These are phyloP conservation scores for Crepidodera aurea DNA, from an alignment of 2,888 invertebrate genomes.

Conservation along the genomic window DNA sequence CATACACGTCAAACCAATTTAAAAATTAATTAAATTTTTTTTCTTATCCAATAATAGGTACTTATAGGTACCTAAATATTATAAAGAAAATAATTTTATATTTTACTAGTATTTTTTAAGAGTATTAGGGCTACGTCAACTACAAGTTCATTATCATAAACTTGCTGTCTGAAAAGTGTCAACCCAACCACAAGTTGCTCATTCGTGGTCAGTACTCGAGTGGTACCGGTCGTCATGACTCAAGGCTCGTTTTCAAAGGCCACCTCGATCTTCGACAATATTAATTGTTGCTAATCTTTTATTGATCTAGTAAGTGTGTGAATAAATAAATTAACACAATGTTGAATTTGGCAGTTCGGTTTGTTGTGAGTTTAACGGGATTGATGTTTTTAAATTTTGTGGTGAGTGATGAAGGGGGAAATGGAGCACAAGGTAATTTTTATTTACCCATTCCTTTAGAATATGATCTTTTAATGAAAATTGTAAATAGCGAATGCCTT, in stretches of 20 bases:
- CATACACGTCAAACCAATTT: too few species aligned
- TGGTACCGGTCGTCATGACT: neutral
- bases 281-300: neutral
- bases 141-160: neutral
- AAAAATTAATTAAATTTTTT: too few species aligned
- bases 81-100: too few species aligned
- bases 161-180: neutral
- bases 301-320: neutral
- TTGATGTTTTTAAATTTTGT: neutral
- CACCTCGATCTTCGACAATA: neutral
- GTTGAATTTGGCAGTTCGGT: constrained; percentile 11
- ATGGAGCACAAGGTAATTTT: constrained; percentile 13
- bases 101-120: too few species aligned
- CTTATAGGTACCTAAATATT: too few species aligned
- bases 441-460: too few species aligned
- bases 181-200: neutral
- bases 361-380: constrained; percentile 6
- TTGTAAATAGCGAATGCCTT: too few species aligned
- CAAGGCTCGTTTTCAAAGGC: constrained; percentile 11
- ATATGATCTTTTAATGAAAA: too few species aligned
- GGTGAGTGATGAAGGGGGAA: constrained; percentile 1
- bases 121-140: too few species aligned
- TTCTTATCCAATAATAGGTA: too few species aligned
- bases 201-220: neutral
- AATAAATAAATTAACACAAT: neutral